A percentile compares a stretch with the other conserved stretches of the same genome.
Evolutionary conservation across 2,888 invertebrate species (phyloP).

Genomic region (Sipunculus nudus): DNA sequence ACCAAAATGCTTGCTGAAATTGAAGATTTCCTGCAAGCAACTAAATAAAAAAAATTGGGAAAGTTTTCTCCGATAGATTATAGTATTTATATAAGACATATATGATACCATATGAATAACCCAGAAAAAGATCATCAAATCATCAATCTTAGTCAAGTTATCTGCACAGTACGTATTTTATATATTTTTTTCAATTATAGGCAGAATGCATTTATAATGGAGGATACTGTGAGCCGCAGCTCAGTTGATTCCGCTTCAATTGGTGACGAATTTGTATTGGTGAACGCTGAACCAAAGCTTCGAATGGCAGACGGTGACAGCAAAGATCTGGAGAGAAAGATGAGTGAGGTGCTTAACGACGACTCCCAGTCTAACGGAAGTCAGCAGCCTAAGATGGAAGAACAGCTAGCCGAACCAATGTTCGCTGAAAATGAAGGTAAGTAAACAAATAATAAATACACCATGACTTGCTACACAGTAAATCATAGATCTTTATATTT

Average conservation of each 20-base stretch:
- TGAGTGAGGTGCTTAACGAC: slow-evolving; percentile 70
- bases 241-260: slow-evolving; percentile 77
- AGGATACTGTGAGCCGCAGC: slow-evolving; percentile 71
- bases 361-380: no score
- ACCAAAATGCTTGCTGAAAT: no score
- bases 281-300: slow-evolving; percentile 73
- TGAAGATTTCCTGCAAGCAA: no score
- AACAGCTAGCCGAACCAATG: neutral
- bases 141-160: no score
- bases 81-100: neutral
- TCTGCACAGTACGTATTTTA: no score
- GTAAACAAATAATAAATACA: no score
- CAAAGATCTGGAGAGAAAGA: slow-evolving; percentile 73
- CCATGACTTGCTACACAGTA: no score
- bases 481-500: no score
- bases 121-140: neutral
- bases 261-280: slow-evolving; percentile 78
- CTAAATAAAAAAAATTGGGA: no score
- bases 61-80: no score
- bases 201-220: slow-evolving; percentile 47
- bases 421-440: neutral
- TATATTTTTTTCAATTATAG: no score
- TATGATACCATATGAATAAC: neutral
- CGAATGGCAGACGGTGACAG: slow-evolving; percentile 75
- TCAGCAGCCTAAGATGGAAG: no score